These are phyloP conservation scores for Condylostylus longicornis DNA, from an alignment of 1,140 invertebrate genomes.

Conservation along the genomic window DNA sequence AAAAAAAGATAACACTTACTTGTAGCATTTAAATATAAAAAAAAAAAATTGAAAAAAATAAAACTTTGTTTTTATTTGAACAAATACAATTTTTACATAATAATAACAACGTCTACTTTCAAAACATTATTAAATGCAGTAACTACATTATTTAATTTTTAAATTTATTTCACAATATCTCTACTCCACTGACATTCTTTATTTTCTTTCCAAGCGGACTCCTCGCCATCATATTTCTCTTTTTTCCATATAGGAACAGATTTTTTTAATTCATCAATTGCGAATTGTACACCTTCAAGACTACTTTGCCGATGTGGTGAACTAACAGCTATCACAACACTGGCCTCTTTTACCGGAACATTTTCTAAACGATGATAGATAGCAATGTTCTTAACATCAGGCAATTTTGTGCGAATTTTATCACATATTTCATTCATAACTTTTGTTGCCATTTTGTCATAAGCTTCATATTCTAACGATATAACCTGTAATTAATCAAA, in stretches of 20 bases:
- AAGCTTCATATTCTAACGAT: slow-evolving; percentile 82
- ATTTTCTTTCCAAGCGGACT: slow-evolving; percentile 58
- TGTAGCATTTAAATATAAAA: no score
- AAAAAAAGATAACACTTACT: no score
- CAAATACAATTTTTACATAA: slow-evolving; percentile 3
- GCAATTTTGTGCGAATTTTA: slow-evolving; percentile 54
- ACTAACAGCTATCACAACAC: slow-evolving; percentile 79
- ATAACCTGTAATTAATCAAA: slow-evolving; percentile 47
- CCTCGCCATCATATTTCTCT: slow-evolving; percentile 61
- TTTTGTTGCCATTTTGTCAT: slow-evolving; percentile 78
- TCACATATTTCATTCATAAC: slow-evolving; percentile 65
- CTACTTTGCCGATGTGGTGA: slow-evolving; percentile 74
- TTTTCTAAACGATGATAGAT: slow-evolving; percentile 67
- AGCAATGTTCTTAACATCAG: slow-evolving; percentile 56
- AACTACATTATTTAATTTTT: neutral
- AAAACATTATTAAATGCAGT: neutral
- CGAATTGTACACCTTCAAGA: slow-evolving; percentile 64
- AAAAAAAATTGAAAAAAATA: neutral
- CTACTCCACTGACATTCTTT: slow-evolving; percentile 56
- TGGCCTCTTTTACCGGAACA: slow-evolving; percentile 78
- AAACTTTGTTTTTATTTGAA: neutral
- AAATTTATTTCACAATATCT: slow-evolving; percentile 9
- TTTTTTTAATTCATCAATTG: slow-evolving; percentile 74
- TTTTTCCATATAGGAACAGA: slow-evolving; percentile 95
- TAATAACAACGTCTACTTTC: neutral